Evolutionary conservation across 2,113 vertebrate genomes (phyloP).

Genomic region (Ammodytes dubius): DNA sequence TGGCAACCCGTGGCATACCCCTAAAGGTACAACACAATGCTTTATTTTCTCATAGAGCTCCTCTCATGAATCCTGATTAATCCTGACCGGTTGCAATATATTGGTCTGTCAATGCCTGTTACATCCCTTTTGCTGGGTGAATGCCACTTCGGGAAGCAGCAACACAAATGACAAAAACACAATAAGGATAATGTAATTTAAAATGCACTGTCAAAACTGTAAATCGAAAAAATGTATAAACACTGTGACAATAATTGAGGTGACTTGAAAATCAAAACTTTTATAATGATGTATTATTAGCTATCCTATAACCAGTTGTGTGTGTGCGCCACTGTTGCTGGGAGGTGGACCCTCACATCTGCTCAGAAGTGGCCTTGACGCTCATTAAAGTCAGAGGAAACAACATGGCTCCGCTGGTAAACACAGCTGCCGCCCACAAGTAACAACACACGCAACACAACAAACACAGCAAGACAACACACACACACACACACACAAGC

Average conservation of each 20-base stretch:
- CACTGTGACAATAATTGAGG: not conserved
- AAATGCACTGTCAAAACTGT: not conserved
- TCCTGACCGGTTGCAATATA: not conserved
- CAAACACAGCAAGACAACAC: slow-evolving; percentile 8
- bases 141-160: not conserved
- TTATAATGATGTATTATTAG: slow-evolving; percentile 24
- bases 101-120: not conserved
- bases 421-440: slow-evolving; percentile 79
- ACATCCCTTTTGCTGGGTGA: not conserved
- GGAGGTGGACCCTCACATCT: slow-evolving; percentile 42
- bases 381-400: slow-evolving; percentile 74
- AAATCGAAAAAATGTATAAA: not conserved
- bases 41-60: not conserved
- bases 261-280: not conserved
- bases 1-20: too few species aligned
- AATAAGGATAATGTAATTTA: not conserved
- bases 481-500: slow-evolving; percentile 14
- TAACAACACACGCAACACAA: slow-evolving; percentile 13
- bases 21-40: too few species aligned
- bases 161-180: not conserved
- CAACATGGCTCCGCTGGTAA: slow-evolving; percentile 61
- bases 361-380: slow-evolving; percentile 52
- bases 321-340: slow-evolving; percentile 15
- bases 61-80: not conserved
- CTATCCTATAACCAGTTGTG: slow-evolving; percentile 22